Base-by-base conservation (phyloP, 2,888 invertebrate genomes). In the Eristalinus sepulchralis region DNA sequence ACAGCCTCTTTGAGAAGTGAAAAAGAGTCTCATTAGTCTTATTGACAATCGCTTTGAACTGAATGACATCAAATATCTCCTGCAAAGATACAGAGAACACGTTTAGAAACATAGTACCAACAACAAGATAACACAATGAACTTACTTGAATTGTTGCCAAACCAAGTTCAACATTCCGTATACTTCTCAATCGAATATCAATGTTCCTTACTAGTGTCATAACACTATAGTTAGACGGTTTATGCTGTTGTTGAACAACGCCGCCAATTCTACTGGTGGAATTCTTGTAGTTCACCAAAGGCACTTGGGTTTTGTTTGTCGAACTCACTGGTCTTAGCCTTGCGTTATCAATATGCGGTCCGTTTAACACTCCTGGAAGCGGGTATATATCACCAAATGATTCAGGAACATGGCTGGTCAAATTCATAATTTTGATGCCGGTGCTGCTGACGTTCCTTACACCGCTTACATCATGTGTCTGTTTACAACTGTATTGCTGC, bases 41-140 rank as follows among this genome's bases (percentile, higher is more conserved):
- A 24, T 68, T 71, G 5, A 89, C 82, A 0, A 88, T 80, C 13
- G 84, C 66, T 72, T 89, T 89, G 31, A 91, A 91, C 67, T 92
- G 91, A 88, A 92, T 90, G 0, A 92, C 91, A 81, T 93, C 93
- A 55, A 92, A 92, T 78, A 92, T 91, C 90, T 92, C 92, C 92
- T 92, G 70, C 0, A 88, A 88, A 53, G 62, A 64, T 75, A 0
- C 67, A 63, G 63, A 27, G 31, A 27, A 20, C 13, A 11, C 9
- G 34, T 22, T 27, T 34, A 47, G 17, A 53, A n/a, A n/a, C 27
- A 5, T 17, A 6, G n/a, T 17, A 2, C 5, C 34, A 9, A 62
- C 24, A 31, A 11, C 8, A 27, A 27, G 27, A 27, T 2, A 27
- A 27, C 27, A 27, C 27, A 27, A 27, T 27, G 31, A 59, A 67